Evolutionary conservation across 2,888 invertebrate genomes (phyloP).

Genomic region (Poecilobothrus nobilitatus): DNA sequence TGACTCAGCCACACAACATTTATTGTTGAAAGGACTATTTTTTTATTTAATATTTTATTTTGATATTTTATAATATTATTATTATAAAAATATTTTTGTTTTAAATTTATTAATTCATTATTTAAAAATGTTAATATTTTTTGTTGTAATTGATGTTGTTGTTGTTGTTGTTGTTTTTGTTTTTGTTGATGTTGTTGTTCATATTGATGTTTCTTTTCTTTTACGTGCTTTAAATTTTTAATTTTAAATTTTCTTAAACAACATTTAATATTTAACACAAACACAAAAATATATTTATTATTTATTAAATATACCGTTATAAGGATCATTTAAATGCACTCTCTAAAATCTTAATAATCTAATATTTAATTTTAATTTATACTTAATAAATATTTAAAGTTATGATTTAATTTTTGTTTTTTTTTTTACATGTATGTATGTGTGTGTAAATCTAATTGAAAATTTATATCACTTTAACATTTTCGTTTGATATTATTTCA

Average conservation of each 20-base stretch:
- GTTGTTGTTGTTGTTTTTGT: background rate
- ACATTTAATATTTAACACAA: conserved; percentile 4
- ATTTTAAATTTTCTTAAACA: background rate
- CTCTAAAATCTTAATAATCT: too few relatives aligned
- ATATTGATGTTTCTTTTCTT: too few relatives aligned
- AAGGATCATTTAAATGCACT: background rate
- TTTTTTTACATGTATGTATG: too few relatives aligned
- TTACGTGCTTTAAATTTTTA: background rate
- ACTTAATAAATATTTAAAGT: too few relatives aligned
- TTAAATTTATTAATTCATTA: background rate
- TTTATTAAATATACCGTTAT: background rate
- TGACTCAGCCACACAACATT: background rate
- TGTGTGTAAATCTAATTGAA: too few relatives aligned
- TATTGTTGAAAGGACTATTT: background rate
- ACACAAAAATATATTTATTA: background rate
- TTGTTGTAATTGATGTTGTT: too few relatives aligned
- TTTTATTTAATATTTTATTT: background rate
- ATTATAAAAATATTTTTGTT: background rate
- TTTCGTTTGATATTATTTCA: too few relatives aligned
- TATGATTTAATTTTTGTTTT: too few relatives aligned
- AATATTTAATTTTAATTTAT: too few relatives aligned
- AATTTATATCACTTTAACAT: too few relatives aligned
- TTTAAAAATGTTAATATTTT: background rate
- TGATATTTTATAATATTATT: background rate
- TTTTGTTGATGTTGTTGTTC: too few relatives aligned